A percentile compares a stretch with the other conserved stretches of the same genome.
phyloP scores from a whole-genome alignment of 2,113 vertebrate genomes.

The Xiphorhynchus elegans region DNA sequence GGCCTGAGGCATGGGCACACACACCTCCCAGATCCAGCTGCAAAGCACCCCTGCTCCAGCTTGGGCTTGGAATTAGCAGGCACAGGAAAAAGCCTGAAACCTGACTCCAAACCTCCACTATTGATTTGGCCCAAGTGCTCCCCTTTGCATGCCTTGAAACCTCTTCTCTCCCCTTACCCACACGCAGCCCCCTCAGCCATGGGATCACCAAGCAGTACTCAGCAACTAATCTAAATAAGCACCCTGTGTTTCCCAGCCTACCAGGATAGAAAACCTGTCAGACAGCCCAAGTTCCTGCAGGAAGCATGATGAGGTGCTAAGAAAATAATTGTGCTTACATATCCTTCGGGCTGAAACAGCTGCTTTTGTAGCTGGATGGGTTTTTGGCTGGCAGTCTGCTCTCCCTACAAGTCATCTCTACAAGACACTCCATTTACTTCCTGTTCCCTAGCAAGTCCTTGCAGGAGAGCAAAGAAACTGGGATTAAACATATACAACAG shows the following conservation, averaged over 20 bases:
- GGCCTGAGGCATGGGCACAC: background rate
- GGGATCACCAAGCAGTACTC: background rate
- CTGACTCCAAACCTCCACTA: background rate
- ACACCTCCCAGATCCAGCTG: background rate
- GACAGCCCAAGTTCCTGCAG: conserved; percentile 31
- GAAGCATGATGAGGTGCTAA: conserved; percentile 57
- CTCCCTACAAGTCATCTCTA: background rate
- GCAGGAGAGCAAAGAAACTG: conserved; percentile 21
- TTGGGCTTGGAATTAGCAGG: background rate
- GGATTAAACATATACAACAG: conserved; percentile 24
- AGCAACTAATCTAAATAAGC: background rate
- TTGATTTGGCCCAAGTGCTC: background rate
- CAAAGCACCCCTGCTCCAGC: background rate
- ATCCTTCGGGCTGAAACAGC: conserved; percentile 38
- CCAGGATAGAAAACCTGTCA: conserved; percentile 3
- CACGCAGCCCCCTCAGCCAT: background rate
- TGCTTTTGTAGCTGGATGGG: conserved; percentile 38
- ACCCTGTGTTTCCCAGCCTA: background rate
- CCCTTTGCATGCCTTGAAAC: background rate
- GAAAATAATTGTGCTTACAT: conserved; percentile 59
- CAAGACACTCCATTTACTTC: conserved; percentile 37
- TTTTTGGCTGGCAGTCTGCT: conserved; percentile 24
- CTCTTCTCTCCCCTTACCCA: background rate
- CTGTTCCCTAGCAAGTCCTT: conserved; percentile 34
- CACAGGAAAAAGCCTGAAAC: background rate